These are phyloP conservation scores for Cataglyphis albicans DNA, from an alignment of 2,888 invertebrate genomes.

Conservation along the genomic window DNA sequence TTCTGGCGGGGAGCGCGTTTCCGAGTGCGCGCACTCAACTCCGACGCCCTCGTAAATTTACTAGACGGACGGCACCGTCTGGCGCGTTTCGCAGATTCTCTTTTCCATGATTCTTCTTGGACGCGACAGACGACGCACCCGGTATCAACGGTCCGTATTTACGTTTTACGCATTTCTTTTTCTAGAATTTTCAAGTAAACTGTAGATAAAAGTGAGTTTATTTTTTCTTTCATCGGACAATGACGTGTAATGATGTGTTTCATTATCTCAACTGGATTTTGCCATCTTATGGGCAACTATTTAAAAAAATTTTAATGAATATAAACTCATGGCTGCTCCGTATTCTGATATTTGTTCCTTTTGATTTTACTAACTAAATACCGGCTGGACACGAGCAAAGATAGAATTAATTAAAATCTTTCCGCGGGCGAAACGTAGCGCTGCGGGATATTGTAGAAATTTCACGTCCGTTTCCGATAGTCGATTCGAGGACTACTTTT, in stretches of 20 bases:
- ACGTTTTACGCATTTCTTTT: not conserved
- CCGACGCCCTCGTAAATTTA: slow-evolving; percentile 56
- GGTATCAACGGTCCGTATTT: not conserved
- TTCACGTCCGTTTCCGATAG: slow-evolving; percentile 43
- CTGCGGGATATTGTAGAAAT: slow-evolving; percentile 42
- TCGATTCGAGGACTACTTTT: slow-evolving; percentile 31
- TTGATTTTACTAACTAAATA: slow-evolving; percentile 41
- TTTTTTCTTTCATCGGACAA: not conserved
- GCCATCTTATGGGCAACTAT: not conserved
- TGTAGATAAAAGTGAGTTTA: not conserved
- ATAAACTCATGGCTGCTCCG: not conserved
- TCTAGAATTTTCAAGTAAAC: not conserved
- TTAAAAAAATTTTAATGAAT: not conserved
- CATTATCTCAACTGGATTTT: slow-evolving; percentile 1
- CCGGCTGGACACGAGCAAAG: slow-evolving; percentile 15
- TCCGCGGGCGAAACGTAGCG: slow-evolving; percentile 33
- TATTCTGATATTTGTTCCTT: slow-evolving; percentile 34
- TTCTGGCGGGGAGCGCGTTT: slow-evolving; percentile 49
- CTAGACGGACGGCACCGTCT: slow-evolving; percentile 43
- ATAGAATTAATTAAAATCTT: slow-evolving; percentile 49
- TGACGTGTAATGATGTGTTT: not conserved
- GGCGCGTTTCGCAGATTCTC: slow-evolving; percentile 50
- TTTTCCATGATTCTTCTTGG: slow-evolving; percentile 36
- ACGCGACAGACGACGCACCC: slow-evolving; percentile 11
- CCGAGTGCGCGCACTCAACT: slow-evolving; percentile 54